Percentiles rank a stretch among this genome's conserved stretches.
Conservation (phyloP, 2,113 vertebrate genomes). For the Uropsilus gracilis region DNA sequence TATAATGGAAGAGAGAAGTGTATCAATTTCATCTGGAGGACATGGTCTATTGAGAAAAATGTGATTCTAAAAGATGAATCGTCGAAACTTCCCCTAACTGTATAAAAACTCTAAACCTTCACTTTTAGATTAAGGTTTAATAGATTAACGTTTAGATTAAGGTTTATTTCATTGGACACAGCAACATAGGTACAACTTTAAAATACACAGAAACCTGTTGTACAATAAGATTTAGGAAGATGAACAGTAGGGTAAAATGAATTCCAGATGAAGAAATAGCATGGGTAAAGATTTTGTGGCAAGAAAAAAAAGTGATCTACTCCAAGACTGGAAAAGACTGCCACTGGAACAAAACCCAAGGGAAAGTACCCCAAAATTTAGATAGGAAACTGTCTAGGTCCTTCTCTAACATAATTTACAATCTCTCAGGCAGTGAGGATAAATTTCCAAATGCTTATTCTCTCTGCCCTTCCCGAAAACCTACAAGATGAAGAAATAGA, state of each 20-base stretch:
- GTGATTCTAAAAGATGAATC: constrained; percentile 24
- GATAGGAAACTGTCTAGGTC: not conserved
- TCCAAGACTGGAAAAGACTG: not conserved
- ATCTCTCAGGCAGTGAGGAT: not conserved
- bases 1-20: not conserved
- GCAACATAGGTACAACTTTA: not conserved
- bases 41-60: not conserved
- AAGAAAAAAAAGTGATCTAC: not conserved
- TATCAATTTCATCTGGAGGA: not conserved
- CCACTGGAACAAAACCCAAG: not conserved
- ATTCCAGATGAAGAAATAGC: not conserved
- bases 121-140: not conserved
- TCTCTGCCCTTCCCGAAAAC: not conserved
- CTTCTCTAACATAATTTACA: not conserved
- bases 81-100: not conserved
- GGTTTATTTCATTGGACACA: not conserved
- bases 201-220: not conserved
- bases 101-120: not conserved
- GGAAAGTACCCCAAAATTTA: not conserved
- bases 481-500: not conserved
- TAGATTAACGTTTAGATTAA: constrained; percentile 26
- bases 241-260: not conserved
- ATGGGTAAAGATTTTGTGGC: not conserved
- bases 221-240: not conserved
- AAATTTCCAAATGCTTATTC: not conserved